Evolutionary conservation across 92 coral and sea anemone species (phyloP).

Genomic region (Chrysogorgia sp.): DNA sequence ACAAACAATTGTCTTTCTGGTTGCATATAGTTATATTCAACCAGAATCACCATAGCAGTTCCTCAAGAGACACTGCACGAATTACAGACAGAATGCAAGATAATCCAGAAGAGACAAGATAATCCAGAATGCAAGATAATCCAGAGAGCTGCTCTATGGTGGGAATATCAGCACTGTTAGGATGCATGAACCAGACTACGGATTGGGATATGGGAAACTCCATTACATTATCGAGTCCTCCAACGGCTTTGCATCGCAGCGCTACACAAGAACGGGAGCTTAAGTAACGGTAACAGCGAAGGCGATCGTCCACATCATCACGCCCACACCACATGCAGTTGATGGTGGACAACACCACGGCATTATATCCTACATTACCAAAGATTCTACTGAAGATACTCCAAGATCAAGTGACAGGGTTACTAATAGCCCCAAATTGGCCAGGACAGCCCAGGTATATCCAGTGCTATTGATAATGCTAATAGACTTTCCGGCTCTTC

Average conservation of each 20-base stretch:
- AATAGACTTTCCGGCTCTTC: constrained; percentile 45
- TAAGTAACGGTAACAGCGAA: too few relatives aligned
- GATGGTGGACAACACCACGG: constrained; percentile 37
- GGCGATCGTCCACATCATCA: background rate
- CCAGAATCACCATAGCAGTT: constrained; percentile 14
- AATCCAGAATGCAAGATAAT: constrained; percentile 34
- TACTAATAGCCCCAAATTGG: constrained; percentile 54
- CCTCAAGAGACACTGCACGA: constrained; percentile 25
- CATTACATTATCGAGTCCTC: constrained; percentile 28
- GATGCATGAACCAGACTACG: constrained; percentile 51
- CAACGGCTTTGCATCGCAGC: constrained; percentile 32
- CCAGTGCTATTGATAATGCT: constrained; percentile 37
- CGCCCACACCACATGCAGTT: background rate
- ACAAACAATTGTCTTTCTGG: constrained; percentile 39
- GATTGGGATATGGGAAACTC: constrained; percentile 56
- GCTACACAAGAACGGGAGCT: constrained; percentile 17
- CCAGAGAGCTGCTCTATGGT: constrained; percentile 20
- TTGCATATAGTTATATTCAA: background rate
- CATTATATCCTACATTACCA: constrained; percentile 43
- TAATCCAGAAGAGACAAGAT: constrained; percentile 10
- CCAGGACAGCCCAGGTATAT: constrained; percentile 60
- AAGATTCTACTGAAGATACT: constrained; percentile 44
- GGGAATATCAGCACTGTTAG: constrained; percentile 33
- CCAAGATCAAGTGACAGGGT: constrained; percentile 49
- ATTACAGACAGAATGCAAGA: constrained; percentile 29